Base-by-base conservation (phyloP, 2,888 invertebrate genomes). In the Nemapogon koenigi region DNA sequence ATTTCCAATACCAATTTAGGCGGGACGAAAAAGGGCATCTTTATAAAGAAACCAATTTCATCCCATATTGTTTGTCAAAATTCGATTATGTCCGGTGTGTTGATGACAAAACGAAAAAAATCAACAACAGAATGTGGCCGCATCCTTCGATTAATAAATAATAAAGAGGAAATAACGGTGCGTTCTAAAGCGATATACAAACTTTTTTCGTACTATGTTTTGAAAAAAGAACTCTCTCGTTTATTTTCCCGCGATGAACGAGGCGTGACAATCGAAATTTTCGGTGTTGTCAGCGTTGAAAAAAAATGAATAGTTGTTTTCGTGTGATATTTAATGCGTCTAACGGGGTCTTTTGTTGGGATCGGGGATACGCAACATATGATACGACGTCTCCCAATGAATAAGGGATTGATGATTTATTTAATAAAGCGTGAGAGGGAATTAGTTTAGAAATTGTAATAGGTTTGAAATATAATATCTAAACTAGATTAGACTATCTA, bases 261-360 rank as follows among this genome's bases (percentile, higher is more conserved):
- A 76, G 73, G 69, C 76, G 75, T 75, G 75, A 75, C 76, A 75
- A 66, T 73, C 46, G 61, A 72, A 73, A 73, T 66, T 62, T 66
- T 62, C 59, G 62, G 54, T 67, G 67, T 62, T 67, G 67, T 62
- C 64, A 67, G 65, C 57, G 43, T 37, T 17, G 3, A 59, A 54
- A 67, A 66, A 65, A 67, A 65, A 59, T 49, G 45, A 47, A 56
- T 64, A 62, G 63, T 33, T 61, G 61, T 64, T 65, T 64, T 63
- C 59, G 64, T 60, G 57, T 64, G 58, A 64, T 69, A 67, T 70
- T 68, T 37, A 72, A 73, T 66, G 71, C 69, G 62, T 63, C 64
- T 71, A 75, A 75, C 72, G 72, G 75, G 55, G 48, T 56, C 64
- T 48, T 57, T 71, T 70, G 68, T 69, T n/a, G n/a, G n/a, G n/a